These are phyloP conservation scores for Galleria mellonella DNA, from an alignment of 1,140 invertebrate species.

Conservation along the genomic window DNA sequence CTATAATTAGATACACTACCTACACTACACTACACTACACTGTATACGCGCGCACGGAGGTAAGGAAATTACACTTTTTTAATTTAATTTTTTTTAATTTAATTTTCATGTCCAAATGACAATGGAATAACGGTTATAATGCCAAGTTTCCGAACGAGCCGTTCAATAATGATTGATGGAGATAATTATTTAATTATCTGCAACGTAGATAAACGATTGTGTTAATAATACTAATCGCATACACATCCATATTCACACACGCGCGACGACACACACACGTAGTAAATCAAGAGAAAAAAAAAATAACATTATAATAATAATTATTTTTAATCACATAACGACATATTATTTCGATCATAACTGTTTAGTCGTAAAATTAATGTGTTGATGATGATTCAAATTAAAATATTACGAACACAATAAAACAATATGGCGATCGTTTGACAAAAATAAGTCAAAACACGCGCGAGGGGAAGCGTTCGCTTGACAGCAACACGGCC, in stretches of 20 bases:
- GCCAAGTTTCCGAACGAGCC: slow-evolving; percentile 6
- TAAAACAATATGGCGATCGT: slow-evolving; percentile 63
- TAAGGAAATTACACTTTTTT: slow-evolving; percentile 3
- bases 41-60: slow-evolving; percentile 8
- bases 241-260: too few species aligned
- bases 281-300: too few species aligned
- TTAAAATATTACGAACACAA: slow-evolving; percentile 38
- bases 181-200: slow-evolving; percentile 11
- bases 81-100: too few species aligned
- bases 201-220: too few species aligned
- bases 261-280: too few species aligned
- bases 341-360: too few species aligned
- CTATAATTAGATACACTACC: slow-evolving; percentile 26
- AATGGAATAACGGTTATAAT: neutral
- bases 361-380: too few species aligned
- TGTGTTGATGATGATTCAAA: slow-evolving; percentile 1
- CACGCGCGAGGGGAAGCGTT: slow-evolving; percentile 28
- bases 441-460: slow-evolving; percentile 56
- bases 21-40: slow-evolving; percentile 1
- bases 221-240: too few species aligned
- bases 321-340: too few species aligned
- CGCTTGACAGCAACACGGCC: slow-evolving; percentile 37
- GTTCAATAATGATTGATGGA: slow-evolving; percentile 10
- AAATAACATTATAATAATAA: too few species aligned
- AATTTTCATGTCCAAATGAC: too few species aligned